Percentiles rank a stretch among this genome's conserved stretches.
Evolutionary conservation across 2,888 invertebrate species (phyloP).

Genomic region (Arge pagana): DNA sequence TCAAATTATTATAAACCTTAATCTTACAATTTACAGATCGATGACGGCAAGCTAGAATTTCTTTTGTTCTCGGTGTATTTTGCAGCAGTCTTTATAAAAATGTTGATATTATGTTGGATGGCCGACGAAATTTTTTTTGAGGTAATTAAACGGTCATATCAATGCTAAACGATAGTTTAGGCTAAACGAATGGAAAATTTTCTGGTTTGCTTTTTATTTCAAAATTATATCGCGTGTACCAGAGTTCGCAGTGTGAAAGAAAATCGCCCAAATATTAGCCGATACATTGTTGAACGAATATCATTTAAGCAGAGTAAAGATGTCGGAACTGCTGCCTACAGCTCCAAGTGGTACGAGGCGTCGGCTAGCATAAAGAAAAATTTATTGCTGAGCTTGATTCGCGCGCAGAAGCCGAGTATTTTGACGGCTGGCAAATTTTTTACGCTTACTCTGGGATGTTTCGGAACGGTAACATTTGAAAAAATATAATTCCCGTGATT

Average conservation of each 20-base stretch:
- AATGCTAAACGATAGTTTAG: too few relatives aligned
- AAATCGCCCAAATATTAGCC: too few relatives aligned
- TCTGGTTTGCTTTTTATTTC: too few relatives aligned
- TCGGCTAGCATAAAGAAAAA: not conserved
- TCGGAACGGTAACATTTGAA: not conserved
- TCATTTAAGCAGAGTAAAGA: not conserved
- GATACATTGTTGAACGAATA: not conserved
- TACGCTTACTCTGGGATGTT: not conserved
- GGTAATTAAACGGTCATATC: not conserved
- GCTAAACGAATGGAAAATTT: too few relatives aligned
- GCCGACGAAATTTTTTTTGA: not conserved
- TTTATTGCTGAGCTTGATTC: not conserved
- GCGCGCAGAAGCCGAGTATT: not conserved
- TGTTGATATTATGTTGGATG: not conserved
- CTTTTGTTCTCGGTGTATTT: not conserved
- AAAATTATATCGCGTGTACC: too few relatives aligned
- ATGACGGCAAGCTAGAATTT: not conserved
- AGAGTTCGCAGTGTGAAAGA: too few relatives aligned
- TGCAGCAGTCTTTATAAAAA: not conserved
- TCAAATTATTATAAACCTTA: too few relatives aligned
- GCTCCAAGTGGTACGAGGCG: not conserved
- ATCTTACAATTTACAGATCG: too few relatives aligned
- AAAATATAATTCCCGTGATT: not conserved
- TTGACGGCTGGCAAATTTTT: conserved; percentile 1
- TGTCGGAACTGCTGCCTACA: not conserved